Evolutionary conservation across 2,113 vertebrate species (phyloP).

Genomic region (Malurus alboscapulatus): DNA sequence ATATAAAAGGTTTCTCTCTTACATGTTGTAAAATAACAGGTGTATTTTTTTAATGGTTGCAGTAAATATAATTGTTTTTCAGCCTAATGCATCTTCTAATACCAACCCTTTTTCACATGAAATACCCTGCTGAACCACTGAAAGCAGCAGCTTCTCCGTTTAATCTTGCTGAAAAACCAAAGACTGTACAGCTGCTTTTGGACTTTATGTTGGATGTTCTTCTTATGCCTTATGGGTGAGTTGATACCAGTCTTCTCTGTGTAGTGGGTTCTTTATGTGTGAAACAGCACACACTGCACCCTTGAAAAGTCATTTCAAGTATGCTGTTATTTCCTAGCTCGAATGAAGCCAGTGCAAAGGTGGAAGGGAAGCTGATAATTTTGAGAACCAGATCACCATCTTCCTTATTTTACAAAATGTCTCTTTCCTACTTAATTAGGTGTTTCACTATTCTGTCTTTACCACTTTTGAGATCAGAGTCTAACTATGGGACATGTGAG

Average conservation of each 20-base stretch:
- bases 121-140: slow-evolving; percentile 87
- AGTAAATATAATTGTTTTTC: slow-evolving; percentile 78
- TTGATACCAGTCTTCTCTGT: not conserved
- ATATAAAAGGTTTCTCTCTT: slow-evolving; percentile 46
- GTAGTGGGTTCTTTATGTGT: not conserved
- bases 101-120: slow-evolving; percentile 96
- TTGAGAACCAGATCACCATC: not conserved
- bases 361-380: not conserved
- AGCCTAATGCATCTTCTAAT: slow-evolving; percentile 99
- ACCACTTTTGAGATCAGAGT: not conserved
- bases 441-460: not conserved
- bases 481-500: not conserved
- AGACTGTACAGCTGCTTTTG: slow-evolving; percentile 93
- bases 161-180: slow-evolving; percentile 95
- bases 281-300: not conserved
- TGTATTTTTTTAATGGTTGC: slow-evolving; percentile 61
- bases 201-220: slow-evolving; percentile 99
- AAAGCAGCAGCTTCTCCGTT: slow-evolving; percentile 86
- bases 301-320: not conserved
- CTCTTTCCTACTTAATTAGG: not conserved
- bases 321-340: not conserved
- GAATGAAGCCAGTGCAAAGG: not conserved
- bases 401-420: not conserved
- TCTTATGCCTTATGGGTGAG: slow-evolving; percentile 97
- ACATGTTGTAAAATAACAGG: slow-evolving; percentile 44